These are phyloP conservation scores for Phalloptychus januarius DNA, from an alignment of 2,797 vertebrate genomes.

Conservation along the genomic window DNA sequence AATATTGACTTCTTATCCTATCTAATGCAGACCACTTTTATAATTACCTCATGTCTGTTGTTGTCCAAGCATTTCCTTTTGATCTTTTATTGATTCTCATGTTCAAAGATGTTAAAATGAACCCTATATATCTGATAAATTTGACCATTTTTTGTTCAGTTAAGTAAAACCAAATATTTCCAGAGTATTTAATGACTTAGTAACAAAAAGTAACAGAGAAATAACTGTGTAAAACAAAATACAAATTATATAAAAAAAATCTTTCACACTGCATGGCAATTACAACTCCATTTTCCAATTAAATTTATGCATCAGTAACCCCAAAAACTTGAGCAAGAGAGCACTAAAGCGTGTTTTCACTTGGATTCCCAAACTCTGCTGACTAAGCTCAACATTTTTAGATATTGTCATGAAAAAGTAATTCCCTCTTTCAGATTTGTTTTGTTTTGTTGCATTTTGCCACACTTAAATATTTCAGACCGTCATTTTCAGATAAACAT, in stretches of 20 bases:
- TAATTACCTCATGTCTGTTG: background rate
- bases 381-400: constrained; percentile 4
- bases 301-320: constrained; percentile 6
- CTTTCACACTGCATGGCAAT: background rate
- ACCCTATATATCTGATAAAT: too few species aligned
- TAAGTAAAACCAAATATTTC: background rate
- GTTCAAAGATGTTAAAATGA: background rate
- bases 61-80: background rate
- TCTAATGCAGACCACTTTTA: background rate
- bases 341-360: background rate
- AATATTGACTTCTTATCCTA: too few species aligned
- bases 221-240: background rate
- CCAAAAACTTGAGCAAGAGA: constrained; percentile 1
- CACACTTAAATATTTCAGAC: background rate
- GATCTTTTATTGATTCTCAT: background rate
- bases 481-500: background rate
- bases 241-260: background rate
- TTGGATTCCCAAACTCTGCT: constrained; percentile 4
- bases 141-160: background rate
- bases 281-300: background rate
- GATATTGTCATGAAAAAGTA: background rate
- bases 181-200: background rate
- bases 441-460: background rate
- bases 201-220: background rate
- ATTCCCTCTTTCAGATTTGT: background rate